phyloP scores from a whole-genome alignment of 2,888 invertebrate species.

The Andrena marginata region DNA sequence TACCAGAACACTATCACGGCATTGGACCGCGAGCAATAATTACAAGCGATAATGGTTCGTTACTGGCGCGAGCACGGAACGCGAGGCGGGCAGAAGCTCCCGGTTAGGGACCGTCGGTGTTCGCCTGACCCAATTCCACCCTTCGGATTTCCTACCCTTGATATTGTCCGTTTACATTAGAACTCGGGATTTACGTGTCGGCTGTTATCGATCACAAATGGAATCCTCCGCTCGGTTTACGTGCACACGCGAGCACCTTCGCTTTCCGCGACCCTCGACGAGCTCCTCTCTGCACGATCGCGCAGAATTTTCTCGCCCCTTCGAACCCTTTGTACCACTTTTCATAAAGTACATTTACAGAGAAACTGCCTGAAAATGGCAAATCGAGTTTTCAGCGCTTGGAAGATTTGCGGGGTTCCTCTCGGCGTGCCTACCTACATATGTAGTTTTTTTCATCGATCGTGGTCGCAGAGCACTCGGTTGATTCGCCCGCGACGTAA shows the following conservation, averaged over 20 bases:
- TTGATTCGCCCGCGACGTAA: background rate
- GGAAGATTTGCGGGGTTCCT: too few species aligned
- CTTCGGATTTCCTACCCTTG: conserved; percentile 63
- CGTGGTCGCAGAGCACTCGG: background rate
- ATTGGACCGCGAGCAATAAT: conserved; percentile 9
- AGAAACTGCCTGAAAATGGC: too few species aligned
- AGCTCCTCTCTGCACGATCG: background rate
- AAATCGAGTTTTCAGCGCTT: too few species aligned
- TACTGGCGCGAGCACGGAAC: background rate
- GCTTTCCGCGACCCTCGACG: conserved; percentile 1
- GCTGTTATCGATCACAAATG: conserved; percentile 53
- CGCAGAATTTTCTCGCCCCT: background rate
- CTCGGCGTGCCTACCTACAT: background rate
- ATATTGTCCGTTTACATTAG: conserved; percentile 65
- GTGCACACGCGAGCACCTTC: conserved; percentile 28
- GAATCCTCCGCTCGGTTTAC: conserved; percentile 51
- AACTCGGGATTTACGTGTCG: conserved; percentile 49
- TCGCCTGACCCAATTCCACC: conserved; percentile 65
- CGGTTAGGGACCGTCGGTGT: conserved; percentile 37
- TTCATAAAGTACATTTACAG: too few species aligned
- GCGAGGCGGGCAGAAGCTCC: background rate
- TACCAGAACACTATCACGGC: background rate
- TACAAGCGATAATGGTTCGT: conserved; percentile 22
- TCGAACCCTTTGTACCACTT: background rate
- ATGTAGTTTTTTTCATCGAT: conserved; percentile 3